Base-by-base conservation (phyloP, 2,888 invertebrate species). In the Caenorhabditis plicata region DNA sequence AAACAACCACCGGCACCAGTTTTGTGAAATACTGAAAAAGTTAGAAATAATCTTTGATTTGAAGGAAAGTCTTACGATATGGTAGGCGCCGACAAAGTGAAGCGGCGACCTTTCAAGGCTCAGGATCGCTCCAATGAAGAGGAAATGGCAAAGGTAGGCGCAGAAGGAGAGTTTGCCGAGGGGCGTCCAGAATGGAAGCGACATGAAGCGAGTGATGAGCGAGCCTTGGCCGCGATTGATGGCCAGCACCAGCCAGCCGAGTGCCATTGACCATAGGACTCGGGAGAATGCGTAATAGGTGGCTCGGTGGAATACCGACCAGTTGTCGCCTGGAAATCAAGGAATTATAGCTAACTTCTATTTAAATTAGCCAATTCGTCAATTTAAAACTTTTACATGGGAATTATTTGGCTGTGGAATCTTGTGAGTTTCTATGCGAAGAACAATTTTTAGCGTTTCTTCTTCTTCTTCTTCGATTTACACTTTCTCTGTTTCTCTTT, bases 161-260 rank as follows among this genome's bases (percentile, higher is more conserved):
- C 57, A 57, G 26, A 51, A 57, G 4, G 57, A 43, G 4, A 57
- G 32, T 48, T 57, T 57, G 19, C 57, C 57, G 8, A 57, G 51
- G 2, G 57, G 57, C 15, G 57, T 57, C 57, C 57, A 57, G 22
- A 57, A 57, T 29, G 43, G 35, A 9, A 58, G 41, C 4, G 25
- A 26, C 52, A 58, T 58, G 38, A 52, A 52, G 8, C 44, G 47
- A 8, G 48, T 48, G 19, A 58, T 52, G 5, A 58, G 36, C 17
- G 47, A 47, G 7, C 47, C 42, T 8, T 57, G 46, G 8, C 51
- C 51, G 1, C 57, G 42, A 47, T 57, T 57, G 2, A 57, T 83
- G 5, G 83, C 82, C 52, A 81, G 78, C 25, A 83, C 77, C n/a
- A 83, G 76, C 83, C 83, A 84, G 11, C 71, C 79, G 3, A 84